phyloP scores from a whole-genome alignment of 1,140 invertebrate genomes.

The Gryllus bimaculatus region DNA sequence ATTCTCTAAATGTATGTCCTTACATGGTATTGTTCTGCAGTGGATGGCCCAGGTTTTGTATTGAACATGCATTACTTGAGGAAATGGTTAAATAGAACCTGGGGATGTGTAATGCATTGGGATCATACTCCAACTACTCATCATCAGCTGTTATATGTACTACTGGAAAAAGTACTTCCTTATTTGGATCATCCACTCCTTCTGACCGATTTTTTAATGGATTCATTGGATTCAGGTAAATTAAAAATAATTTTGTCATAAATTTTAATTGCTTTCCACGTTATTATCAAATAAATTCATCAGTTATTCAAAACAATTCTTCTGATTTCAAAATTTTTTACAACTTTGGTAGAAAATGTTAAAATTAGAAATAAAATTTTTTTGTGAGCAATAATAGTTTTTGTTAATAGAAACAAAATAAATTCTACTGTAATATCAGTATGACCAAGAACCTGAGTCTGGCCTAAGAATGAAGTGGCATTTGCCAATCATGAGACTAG shows the following conservation, averaged over 20 bases:
- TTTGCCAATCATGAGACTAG: too few relatives aligned
- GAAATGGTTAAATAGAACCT: slow-evolving; percentile 47
- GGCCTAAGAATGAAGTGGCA: too few relatives aligned
- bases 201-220: slow-evolving; percentile 86
- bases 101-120: slow-evolving; percentile 62
- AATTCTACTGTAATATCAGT: too few relatives aligned
- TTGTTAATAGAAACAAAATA: too few relatives aligned
- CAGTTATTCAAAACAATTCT: too few relatives aligned
- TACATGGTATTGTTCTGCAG: slow-evolving; percentile 2
- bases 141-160: slow-evolving; percentile 64
- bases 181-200: slow-evolving; percentile 71
- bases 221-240: slow-evolving; percentile 71
- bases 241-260: slow-evolving; percentile 16
- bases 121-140: slow-evolving; percentile 55
- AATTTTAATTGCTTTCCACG: too few relatives aligned
- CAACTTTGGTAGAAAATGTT: too few relatives aligned
- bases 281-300: too few relatives aligned
- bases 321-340: too few relatives aligned
- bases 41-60: slow-evolving; percentile 13
- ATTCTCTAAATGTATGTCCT: background rate
- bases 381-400: too few relatives aligned
- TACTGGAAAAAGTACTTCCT: slow-evolving; percentile 73
- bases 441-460: too few relatives aligned
- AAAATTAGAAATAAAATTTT: too few relatives aligned
- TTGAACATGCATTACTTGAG: slow-evolving; percentile 15